Evolutionary conservation across 23 tunicate genomes (phyloP), one percentile per base, ranked within the genome.

Genomic region (Halocynthia roretzi): DNA sequence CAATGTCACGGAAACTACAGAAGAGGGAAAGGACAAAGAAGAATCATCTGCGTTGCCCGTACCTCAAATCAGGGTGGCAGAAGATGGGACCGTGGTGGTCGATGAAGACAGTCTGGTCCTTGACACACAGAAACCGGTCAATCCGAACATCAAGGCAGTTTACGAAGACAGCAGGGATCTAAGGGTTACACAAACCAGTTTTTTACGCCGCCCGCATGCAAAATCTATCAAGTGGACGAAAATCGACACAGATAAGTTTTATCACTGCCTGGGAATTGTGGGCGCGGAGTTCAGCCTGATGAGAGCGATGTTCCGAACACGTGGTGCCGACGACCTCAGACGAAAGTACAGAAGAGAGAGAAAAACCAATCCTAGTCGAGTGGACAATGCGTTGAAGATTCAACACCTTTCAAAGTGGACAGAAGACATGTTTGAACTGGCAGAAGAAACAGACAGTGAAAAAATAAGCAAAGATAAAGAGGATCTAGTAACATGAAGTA

Each of bases 341-440:
- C 64, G 88, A 77, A 90, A 90, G 53, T 90, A 52, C 57, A 72
- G 61, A 18, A 62, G 77, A 23, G 97, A 90, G 61, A 55, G 83
- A 10, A 70, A 75, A 56, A 77, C 67, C 21, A 81, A 90, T 54
- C 61, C 57, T 7, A 65, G 21, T 52, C 70, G 77, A 50, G 78
- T 90, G 48, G 97, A 90, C 52, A 74, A 81, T 18, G 90, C 97
- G 7, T 61, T 90, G 23, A 81, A 66, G 50, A 80, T 81, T 31
- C 97, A 90, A 73, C 97, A 90, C 77, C 77, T 90, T 6, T 81
- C 85, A 67, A 89, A 89, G 68, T 89, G 96, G 96, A 89, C 96
- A 11, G 82, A 89, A 69, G 96, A 89, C 19, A 89, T 89, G 96
- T 89, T 89, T 65, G 76, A 31, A 62, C 87, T 50, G 5, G 6